Base-by-base conservation (phyloP, 2,797 vertebrate genomes). In the Limosa lapponica region DNA sequence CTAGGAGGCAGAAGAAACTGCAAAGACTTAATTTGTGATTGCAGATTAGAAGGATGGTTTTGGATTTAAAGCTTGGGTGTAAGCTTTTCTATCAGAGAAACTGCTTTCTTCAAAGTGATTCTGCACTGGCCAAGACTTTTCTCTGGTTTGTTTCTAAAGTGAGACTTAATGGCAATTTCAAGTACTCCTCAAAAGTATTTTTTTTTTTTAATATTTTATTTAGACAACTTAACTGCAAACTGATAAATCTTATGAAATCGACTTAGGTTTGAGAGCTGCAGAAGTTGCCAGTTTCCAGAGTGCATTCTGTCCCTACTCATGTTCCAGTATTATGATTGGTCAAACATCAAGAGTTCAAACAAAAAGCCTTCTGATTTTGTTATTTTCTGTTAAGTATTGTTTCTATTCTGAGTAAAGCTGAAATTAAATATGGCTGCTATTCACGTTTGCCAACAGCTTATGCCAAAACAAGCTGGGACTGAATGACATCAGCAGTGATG, bases 401-500 rank as follows among this genome's bases (percentile, higher is more conserved):
- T 96, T 90, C 73, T 93, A 66, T 94, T 95, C 80, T 8, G 27
- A 94, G 59, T 34, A 66, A 85, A 85, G 34, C 13, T 78, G 88
- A 90, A 94, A 87, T 89, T 54, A 96, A 92, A 89, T 64, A 89
- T 17, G 78, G 91, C 37, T 87, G 52, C 64, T 77, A 52, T 27
- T 93, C 87, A 69, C 11, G 2, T 51, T 27, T 91, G 87, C 75
- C 87, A 87, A 58, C 14, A 91, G 30, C 15, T 64, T 78, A 69
- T 74, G 39, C 82, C 89, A 96, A 90, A 94, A 77, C 66, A 89
- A 72, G 55, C 41, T 64, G 66, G n/a, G 41, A 30, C 16, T 59
- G 55, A 78, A 73, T 57, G 62, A 82, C 71, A 87, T 65, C 92
- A 75, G 72, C 67, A 48, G 48, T 3, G 25, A 82, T 44, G 48